Evolutionary conservation across 2,113 vertebrate species (phyloP).

Genomic region (Dunckerocampus dactyliophorus): DNA sequence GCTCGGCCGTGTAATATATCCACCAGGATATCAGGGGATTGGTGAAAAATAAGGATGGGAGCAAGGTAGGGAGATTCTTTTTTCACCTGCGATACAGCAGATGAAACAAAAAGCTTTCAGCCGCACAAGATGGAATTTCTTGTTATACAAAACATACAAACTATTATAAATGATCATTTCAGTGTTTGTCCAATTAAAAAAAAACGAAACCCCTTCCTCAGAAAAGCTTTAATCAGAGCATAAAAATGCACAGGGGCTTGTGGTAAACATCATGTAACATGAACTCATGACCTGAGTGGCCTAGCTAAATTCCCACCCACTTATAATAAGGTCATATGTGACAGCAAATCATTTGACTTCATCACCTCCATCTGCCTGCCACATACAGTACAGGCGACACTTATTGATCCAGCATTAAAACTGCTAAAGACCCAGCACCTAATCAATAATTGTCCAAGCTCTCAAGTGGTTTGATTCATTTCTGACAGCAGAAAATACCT

Average conservation of each 20-base stretch:
- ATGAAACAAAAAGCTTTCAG: conserved; percentile 16
- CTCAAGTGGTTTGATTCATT: conserved; percentile 43
- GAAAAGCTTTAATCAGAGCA: background rate
- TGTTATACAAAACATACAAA: background rate
- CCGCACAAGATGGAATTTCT: conserved; percentile 3
- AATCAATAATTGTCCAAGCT: conserved; percentile 43
- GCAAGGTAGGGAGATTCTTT: conserved; percentile 21
- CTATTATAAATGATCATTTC: background rate
- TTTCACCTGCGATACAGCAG: conserved; percentile 6
- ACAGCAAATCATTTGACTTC: conserved; percentile 47
- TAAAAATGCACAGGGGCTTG: conserved; percentile 1
- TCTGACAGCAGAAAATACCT: conserved; percentile 40
- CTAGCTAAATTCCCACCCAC: conserved; percentile 11
- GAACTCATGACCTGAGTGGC: conserved; percentile 30
- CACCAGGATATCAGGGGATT: conserved; percentile 42
- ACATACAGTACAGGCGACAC: conserved; percentile 34
- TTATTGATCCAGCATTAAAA: conserved; percentile 46
- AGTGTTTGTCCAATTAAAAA: conserved; percentile 10
- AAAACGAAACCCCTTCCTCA: background rate
- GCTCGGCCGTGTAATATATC: conserved; percentile 62
- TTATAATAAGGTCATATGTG: conserved; percentile 48
- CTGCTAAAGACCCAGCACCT: conserved; percentile 26
- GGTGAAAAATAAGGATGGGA: conserved; percentile 40
- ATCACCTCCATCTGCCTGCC: conserved; percentile 44
- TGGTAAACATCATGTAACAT: conserved; percentile 8